Evolutionary conservation across 2,113 vertebrate species (phyloP), one percentile per base, ranked within the genome.

Genomic region (Hippocampus guttulatus): DNA sequence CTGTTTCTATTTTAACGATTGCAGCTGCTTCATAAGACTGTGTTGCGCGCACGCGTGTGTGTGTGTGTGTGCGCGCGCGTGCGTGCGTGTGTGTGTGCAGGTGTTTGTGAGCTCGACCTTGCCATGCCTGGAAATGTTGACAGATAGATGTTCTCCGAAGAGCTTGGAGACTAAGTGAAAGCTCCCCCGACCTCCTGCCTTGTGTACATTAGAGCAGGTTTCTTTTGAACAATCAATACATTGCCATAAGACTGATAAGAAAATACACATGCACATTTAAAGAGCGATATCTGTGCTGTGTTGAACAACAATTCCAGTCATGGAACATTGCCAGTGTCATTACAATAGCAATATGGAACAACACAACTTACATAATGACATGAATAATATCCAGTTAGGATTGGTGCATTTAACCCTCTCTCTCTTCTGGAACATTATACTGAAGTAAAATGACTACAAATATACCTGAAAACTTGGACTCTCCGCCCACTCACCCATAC

Each of bases 151-250:
- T 81, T 85, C 78, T 81, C 79, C 82, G 82, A 82, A 85, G 85
- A 83, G 87, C 87, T 86, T 2, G 57, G 65, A 86, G 81, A 82
- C 82, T 80, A 87, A 88, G 83, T 88, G 83, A 89, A 88, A 87
- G 85, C 80, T 73, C 55, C 67, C 58, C 76, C 64, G 15, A 4
- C 8, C 51, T 33, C 41, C 43, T 57, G 49, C 70, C 73, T 70
- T 69, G 3, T 69, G 76, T 78, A 82, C 85, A 88, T 90, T 89
- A 88, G 80, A 84, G 78, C 74, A 79, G 82, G 87, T 83, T 85
- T 88, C 74, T 80, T 84, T 81, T 79, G 75, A 47, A 73, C 82
- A 82, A 86, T 91, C 88, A 81, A 89, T 88, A 86, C 45, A 60
- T 64, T 10, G 57, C 81, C 83, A 38, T n/a, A 69, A 81, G 83